These are phyloP conservation scores for Cerastoderma edule DNA, from an alignment of 2,888 invertebrate genomes.

Conservation along the genomic window DNA sequence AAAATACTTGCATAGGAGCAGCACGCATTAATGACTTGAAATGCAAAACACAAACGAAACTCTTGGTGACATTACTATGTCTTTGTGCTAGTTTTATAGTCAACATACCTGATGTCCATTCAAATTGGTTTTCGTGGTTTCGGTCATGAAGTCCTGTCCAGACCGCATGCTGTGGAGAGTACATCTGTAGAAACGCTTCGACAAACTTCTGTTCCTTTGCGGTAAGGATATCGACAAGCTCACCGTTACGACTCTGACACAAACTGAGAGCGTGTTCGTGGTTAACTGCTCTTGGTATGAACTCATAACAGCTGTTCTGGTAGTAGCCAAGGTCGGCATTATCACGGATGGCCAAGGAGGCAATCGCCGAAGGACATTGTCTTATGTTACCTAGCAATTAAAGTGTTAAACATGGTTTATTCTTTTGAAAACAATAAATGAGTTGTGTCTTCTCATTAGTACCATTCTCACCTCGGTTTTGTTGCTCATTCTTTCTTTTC, in stretches of 20 bases:
- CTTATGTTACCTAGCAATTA: constrained; percentile 31
- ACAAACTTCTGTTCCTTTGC: constrained; percentile 35
- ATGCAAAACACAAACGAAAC: neutral
- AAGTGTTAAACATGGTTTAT: neutral
- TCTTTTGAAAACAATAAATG: neutral
- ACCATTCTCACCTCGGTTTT: neutral
- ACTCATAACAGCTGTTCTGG: constrained; percentile 37
- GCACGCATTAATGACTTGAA: neutral
- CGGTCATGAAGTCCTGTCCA: constrained; percentile 47
- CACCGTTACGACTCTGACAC: constrained; percentile 30
- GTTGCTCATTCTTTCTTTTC: neutral
- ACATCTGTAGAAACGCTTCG: constrained; percentile 31
- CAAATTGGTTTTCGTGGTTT: constrained; percentile 26
- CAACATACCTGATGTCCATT: constrained; percentile 41
- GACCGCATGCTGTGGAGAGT: constrained; percentile 27
- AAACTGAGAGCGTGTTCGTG: constrained; percentile 33
- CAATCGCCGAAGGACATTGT: constrained; percentile 24
- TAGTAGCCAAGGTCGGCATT: constrained; percentile 30
- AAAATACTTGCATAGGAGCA: too few relatives aligned
- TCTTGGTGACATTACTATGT: constrained; percentile 19
- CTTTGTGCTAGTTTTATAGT: neutral
- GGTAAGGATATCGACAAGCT: constrained; percentile 33
- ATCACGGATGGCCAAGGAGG: neutral
- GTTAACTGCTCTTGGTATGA: constrained; percentile 21
- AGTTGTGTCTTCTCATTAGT: neutral